Conservation (phyloP, 2,797 vertebrate species). For the Glyptemys insculpta region DNA sequence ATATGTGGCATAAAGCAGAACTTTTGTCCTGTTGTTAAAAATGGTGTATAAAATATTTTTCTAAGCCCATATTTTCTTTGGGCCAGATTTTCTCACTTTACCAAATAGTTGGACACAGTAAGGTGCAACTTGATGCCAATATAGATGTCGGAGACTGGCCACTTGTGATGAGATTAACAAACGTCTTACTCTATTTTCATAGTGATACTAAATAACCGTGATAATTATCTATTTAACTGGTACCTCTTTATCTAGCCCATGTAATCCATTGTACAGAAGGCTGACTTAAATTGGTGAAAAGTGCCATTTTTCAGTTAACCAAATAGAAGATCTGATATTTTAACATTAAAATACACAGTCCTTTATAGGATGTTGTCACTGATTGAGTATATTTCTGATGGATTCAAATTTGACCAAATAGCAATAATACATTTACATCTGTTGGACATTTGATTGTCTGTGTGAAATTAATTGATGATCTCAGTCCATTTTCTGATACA, state of each 20-base stretch:
- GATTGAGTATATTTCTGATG: neutral
- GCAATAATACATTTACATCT: neutral
- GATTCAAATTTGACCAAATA: constrained; percentile 1
- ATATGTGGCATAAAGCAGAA: neutral
- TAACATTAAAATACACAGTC: neutral
- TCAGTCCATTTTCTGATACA: neutral
- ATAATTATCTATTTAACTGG: neutral
- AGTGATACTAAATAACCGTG: neutral
- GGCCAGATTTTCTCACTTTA: neutral
- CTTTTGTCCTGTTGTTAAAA: neutral
- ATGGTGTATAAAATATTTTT: neutral
- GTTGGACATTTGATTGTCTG: constrained; percentile 1
- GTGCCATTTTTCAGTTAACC: neutral
- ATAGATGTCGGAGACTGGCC: neutral
- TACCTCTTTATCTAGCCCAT: neutral
- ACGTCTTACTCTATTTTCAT: neutral
- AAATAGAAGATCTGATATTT: neutral
- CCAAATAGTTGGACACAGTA: too few species aligned
- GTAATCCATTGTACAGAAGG: neutral
- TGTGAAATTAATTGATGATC: neutral
- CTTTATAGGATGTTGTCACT: neutral
- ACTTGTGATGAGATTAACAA: neutral
- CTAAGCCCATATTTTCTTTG: too few species aligned
- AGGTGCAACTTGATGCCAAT: neutral
- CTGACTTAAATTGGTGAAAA: neutral